Base-by-base conservation (phyloP, 2,113 vertebrate species). In the Nothoprocta perdicaria region DNA sequence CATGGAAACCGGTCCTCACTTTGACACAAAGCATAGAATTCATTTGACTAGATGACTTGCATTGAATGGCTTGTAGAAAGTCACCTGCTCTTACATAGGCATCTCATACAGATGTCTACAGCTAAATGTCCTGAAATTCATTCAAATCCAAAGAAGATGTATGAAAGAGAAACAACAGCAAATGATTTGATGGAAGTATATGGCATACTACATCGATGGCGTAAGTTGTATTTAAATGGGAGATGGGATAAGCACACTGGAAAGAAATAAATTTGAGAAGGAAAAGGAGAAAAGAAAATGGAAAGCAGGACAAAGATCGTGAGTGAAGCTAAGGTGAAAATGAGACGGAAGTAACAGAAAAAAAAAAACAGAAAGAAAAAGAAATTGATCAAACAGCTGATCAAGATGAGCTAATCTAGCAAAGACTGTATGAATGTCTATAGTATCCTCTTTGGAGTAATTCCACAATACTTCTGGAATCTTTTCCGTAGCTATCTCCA, bases 401-500 rank as follows among this genome's bases (percentile, higher is more conserved):
- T 73, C 10, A 55, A 13, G 26, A 31, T 31, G 27, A 40, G 35
- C 9, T 29, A 73, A 31, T 55, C 33, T 55, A 31, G 38, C 18
- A 53, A 40, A 29, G 12, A 41, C 29, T 55, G 41, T 9, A 48
- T 48, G 21, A 81, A 92, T 41, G 21, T 71, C 66, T 13, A 31
- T 78, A 78, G 12, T 26, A 43, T 48, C 82, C 58, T 65, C 0
- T 19, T 72, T 81, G 72, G 24, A 31, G 19, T 68, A 15, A 81
- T 75, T 84, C 41, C 24, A 79, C 41, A n/a, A 52, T 3, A 63
- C 57, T 38, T 9, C 31, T 75, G 18, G 27, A 81, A 78, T 68
- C 0, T 0, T 58, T 72, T 74, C 31, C 14, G 10, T 2, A 52
- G 18, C 4, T 10, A 41, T 50, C 12, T 48, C 13, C 2, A 40